phyloP scores from a whole-genome alignment of 2,888 invertebrate species.

The Pristionchus fissidentatus region DNA sequence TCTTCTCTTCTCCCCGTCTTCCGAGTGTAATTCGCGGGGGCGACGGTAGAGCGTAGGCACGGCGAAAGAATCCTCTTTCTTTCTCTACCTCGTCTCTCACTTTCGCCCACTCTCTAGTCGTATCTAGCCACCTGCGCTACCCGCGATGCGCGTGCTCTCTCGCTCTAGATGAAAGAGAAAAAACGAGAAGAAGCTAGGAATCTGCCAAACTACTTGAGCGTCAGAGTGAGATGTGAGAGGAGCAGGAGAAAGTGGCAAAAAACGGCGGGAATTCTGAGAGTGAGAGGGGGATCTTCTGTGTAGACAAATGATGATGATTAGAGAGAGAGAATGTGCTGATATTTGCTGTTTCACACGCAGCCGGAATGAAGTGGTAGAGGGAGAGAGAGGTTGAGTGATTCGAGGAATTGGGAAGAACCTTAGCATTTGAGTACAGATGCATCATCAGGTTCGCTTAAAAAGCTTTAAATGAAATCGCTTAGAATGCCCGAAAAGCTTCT shows the following conservation, averaged over 20 bases:
- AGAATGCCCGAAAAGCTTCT: no score
- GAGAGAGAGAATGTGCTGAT: not conserved
- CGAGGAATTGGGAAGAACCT: not conserved
- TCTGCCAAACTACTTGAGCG: slow-evolving; percentile 26
- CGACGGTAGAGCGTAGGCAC: not conserved
- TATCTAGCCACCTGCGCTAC: not conserved
- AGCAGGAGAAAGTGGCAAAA: not conserved
- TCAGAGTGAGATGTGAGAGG: not conserved
- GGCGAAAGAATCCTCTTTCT: not conserved
- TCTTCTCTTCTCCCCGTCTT: not conserved
- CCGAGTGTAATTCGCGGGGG: slow-evolving; percentile 13
- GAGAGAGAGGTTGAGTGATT: not conserved
- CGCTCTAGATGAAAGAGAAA: not conserved
- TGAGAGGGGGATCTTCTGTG: no score
- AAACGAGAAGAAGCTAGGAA: slow-evolving; percentile 28
- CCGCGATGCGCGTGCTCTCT: not conserved
- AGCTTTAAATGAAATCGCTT: no score
- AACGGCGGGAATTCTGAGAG: not conserved
- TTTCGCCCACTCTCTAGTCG: slow-evolving; percentile 11
- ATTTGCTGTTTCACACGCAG: no score
- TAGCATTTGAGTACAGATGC: no score
- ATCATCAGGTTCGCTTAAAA: no score
- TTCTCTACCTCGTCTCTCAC: not conserved
- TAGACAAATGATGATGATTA: no score
- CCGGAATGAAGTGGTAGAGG: no score